A percentile compares a stretch with the other conserved stretches of the same genome.
Evolutionary conservation across 2,888 invertebrate genomes (phyloP).

Genomic region (Rhagium mordax): DNA sequence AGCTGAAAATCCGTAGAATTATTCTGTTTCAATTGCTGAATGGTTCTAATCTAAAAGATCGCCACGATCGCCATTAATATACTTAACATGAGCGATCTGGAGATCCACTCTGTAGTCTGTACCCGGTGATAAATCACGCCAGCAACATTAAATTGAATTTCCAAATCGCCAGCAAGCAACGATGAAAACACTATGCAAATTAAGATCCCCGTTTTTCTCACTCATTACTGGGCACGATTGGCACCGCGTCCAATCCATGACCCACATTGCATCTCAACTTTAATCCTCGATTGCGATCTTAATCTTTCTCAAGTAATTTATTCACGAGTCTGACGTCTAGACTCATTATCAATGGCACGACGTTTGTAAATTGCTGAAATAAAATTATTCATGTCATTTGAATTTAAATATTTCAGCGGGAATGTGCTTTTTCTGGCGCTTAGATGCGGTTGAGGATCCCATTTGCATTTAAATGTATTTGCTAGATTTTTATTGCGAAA

Average conservation of each 20-base stretch:
- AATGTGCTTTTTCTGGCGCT: conserved; percentile 8
- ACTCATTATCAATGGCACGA: conserved; percentile 8
- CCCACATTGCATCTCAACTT: conserved; percentile 14
- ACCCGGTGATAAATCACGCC: neutral
- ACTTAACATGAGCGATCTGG: no score
- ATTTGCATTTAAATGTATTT: conserved; percentile 11
- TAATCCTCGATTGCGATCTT: conserved; percentile 17
- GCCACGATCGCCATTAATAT: no score
- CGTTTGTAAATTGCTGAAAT: conserved; percentile 12
- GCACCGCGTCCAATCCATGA: conserved; percentile 25
- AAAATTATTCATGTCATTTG: neutral
- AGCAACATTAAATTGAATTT: neutral
- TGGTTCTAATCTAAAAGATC: no score
- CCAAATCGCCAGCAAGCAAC: neutral
- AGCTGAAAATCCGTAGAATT: no score
- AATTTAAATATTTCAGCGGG: neutral
- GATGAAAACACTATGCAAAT: neutral
- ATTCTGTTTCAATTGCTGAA: no score
- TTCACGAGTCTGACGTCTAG: conserved; percentile 13
- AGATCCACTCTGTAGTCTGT: neutral
- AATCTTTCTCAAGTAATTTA: conserved; percentile 16
- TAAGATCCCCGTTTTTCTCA: neutral
- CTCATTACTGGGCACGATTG: neutral
- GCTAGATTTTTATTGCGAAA: neutral
- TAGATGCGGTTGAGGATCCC: neutral